Conservation (phyloP, 2,888 invertebrate species). For the Sminthurides aquaticus region DNA sequence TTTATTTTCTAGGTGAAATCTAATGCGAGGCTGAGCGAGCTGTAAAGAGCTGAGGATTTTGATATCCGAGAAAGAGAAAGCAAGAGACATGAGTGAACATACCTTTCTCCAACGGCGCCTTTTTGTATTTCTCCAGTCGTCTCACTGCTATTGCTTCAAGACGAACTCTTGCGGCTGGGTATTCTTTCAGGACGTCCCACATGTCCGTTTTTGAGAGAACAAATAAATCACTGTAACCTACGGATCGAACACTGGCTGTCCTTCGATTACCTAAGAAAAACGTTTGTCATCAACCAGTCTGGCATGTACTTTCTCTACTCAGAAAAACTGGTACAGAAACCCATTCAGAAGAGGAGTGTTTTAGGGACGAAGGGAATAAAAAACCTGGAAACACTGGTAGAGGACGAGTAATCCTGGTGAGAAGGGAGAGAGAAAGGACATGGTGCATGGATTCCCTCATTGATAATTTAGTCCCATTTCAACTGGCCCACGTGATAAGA, state of each 20-base stretch:
- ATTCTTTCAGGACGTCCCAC: conserved; percentile 98
- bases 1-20: not conserved
- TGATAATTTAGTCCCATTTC: no score
- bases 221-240: conserved; percentile 97
- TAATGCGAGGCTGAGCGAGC: not conserved
- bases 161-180: conserved; percentile 85
- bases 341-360: no score
- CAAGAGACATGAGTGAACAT: not conserved
- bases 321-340: no score
- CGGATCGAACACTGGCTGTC: conserved; percentile 95
- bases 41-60: not conserved
- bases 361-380: no score
- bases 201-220: conserved; percentile 98
- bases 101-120: conserved; percentile 88
- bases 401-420: no score
- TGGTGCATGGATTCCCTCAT: no score
- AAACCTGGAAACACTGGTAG: no score
- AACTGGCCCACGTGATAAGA: no score
- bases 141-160: conserved; percentile 96
- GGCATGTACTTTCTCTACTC: no score
- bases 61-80: not conserved
- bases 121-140: conserved; percentile 93
- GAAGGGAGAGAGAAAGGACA: no score
- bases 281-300: not conserved
- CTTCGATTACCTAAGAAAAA: conserved; percentile 81